These are phyloP conservation scores for Xestia ashworthii DNA, from an alignment of 2,888 invertebrate genomes.

Conservation along the genomic window DNA sequence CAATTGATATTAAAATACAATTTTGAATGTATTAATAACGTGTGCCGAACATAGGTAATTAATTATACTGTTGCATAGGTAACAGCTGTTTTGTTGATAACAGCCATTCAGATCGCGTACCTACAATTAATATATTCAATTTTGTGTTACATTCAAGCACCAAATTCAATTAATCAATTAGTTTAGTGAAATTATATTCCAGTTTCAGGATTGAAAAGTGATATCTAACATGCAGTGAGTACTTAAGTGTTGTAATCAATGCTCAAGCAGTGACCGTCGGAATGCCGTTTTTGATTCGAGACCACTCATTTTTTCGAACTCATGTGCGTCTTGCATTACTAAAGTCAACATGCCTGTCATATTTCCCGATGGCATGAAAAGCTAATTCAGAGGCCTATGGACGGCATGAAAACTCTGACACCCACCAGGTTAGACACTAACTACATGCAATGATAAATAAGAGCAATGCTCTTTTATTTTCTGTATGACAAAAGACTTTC, in stretches of 20 bases:
- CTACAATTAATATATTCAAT: constrained; percentile 25
- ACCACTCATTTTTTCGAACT: no score
- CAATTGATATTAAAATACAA: constrained; percentile 50
- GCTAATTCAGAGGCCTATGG: no score
- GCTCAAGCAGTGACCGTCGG: no score
- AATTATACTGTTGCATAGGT: constrained; percentile 48
- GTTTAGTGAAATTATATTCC: neutral
- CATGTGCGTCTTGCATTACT: no score
- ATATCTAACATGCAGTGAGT: neutral
- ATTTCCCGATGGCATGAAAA: no score
- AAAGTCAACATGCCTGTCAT: no score
- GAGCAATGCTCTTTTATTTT: neutral
- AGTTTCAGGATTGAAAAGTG: neutral
- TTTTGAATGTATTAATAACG: constrained; percentile 44
- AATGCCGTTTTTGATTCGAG: no score
- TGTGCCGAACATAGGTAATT: constrained; percentile 48
- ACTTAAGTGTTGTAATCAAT: neutral
- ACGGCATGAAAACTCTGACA: no score
- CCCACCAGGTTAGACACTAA: no score
- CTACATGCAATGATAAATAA: no score
- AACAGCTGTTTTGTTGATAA: constrained; percentile 48
- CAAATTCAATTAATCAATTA: constrained; percentile 37
- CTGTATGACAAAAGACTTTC: neutral
- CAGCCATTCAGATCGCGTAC: constrained; percentile 16
- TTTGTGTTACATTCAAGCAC: constrained; percentile 8